Conservation (phyloP, 2,113 vertebrate genomes). For the Peromyscus californicus region DNA sequence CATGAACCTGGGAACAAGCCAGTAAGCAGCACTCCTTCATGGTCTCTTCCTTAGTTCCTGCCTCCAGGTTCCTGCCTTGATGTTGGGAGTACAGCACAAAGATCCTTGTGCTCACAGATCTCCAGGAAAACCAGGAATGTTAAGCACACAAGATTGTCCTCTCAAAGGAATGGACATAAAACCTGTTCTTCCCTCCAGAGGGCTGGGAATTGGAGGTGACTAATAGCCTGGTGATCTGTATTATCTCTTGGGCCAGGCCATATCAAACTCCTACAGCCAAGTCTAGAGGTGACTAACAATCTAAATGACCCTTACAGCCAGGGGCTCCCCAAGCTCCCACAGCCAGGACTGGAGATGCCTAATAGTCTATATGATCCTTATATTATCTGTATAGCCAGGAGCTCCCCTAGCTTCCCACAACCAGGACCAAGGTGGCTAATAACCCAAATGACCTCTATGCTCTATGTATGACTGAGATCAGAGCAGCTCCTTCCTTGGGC, state of each 20-base stretch:
- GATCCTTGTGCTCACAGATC: background rate
- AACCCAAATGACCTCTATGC: background rate
- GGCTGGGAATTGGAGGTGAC: background rate
- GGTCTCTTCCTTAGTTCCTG: background rate
- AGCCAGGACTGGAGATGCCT: background rate
- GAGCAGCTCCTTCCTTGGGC: background rate
- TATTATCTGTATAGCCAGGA: background rate
- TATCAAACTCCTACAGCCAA: background rate
- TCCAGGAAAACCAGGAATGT: background rate
- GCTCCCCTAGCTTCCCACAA: background rate
- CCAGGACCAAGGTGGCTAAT: background rate
- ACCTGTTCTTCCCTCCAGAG: background rate
- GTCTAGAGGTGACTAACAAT: background rate
- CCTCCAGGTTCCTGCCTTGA: background rate
- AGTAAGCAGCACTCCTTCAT: background rate
- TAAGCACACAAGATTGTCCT: background rate
- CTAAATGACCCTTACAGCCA: background rate
- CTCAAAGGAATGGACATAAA: background rate
- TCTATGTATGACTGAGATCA: background rate
- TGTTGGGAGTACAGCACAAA: background rate
- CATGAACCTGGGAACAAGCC: background rate
- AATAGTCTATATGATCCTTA: background rate
- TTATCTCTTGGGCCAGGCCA: background rate
- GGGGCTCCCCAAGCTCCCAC: background rate
- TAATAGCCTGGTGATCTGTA: background rate